Conservation (phyloP, 1,140 invertebrate genomes). For the Ephestia elutella region DNA sequence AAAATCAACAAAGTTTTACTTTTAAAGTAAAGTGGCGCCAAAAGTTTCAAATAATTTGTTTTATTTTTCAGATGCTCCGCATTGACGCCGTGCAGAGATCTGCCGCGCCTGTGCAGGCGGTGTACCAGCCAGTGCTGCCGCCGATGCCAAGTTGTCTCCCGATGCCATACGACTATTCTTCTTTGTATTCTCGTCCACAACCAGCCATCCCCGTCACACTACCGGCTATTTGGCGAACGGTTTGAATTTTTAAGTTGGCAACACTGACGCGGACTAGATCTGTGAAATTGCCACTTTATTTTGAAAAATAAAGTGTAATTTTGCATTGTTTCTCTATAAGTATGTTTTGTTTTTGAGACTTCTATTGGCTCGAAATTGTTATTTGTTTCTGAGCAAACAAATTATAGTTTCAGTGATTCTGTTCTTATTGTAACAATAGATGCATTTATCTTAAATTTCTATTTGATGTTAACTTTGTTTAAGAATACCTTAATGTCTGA, state of each 20-base stretch:
- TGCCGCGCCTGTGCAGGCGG: conserved; percentile 20
- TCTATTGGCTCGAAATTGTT: conserved; percentile 5
- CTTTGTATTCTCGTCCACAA: conserved; percentile 27
- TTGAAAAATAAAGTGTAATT: conserved; percentile 23
- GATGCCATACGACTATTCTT: conserved; percentile 35
- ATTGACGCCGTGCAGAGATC: conserved; percentile 36
- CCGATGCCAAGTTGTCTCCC: conserved; percentile 31
- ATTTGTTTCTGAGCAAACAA: conserved; percentile 6
- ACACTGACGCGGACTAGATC: neutral
- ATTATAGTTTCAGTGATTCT: neutral
- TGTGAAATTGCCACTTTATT: conserved; percentile 21
- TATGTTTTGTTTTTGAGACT: neutral
- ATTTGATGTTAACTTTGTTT: neutral
- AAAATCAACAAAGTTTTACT: too few relatives aligned
- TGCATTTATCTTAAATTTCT: neutral
- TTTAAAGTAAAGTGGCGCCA: too few relatives aligned
- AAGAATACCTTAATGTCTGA: neutral
- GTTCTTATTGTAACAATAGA: neutral
- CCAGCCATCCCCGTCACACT: conserved; percentile 26
- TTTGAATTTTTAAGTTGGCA: conserved; percentile 15
- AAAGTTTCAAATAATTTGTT: conserved; percentile 4
- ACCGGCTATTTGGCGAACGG: conserved; percentile 20
- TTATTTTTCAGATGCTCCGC: conserved; percentile 34
- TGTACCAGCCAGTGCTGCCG: conserved; percentile 31
- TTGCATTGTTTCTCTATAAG: neutral